These are phyloP conservation scores for Chlamydotis undulata DNA, from an alignment of 2,113 vertebrate genomes.

Conservation along the genomic window DNA sequence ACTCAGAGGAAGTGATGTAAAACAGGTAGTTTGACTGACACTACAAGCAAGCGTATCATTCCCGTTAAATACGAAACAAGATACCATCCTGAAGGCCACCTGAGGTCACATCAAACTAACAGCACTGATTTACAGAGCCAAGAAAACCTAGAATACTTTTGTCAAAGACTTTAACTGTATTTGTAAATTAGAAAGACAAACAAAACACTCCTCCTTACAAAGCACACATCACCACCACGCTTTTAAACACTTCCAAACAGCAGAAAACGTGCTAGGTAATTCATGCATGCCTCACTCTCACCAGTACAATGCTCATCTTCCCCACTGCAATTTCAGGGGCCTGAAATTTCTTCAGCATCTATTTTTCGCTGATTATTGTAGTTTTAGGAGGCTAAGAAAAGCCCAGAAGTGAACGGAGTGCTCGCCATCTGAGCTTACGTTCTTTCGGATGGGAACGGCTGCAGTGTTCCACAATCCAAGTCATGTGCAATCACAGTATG, in stretches of 20 bases:
- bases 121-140: background rate
- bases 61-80: background rate
- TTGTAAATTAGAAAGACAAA: background rate
- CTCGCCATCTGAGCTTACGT: background rate
- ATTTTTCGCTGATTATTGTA: background rate
- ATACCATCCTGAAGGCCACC: background rate
- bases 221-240: background rate
- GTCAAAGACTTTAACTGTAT: background rate
- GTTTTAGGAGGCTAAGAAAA: constrained; percentile 17
- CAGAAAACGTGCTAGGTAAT: background rate
- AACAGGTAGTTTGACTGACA: background rate
- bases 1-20: background rate
- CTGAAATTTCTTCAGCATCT: background rate
- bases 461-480: constrained; percentile 39
- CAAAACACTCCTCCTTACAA: background rate
- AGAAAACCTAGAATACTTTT: background rate
- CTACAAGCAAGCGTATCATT: background rate
- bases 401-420: background rate
- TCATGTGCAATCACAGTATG: constrained; percentile 74
- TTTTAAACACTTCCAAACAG: background rate
- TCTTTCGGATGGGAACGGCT: background rate
- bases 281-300: background rate
- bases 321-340: background rate
- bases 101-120: constrained; percentile 12
- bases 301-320: background rate